A percentile compares a stretch with the other conserved stretches of the same genome.
These are phyloP conservation scores for Alethe castanea DNA, from an alignment of 2,113 vertebrate genomes.

Conservation along the genomic window DNA sequence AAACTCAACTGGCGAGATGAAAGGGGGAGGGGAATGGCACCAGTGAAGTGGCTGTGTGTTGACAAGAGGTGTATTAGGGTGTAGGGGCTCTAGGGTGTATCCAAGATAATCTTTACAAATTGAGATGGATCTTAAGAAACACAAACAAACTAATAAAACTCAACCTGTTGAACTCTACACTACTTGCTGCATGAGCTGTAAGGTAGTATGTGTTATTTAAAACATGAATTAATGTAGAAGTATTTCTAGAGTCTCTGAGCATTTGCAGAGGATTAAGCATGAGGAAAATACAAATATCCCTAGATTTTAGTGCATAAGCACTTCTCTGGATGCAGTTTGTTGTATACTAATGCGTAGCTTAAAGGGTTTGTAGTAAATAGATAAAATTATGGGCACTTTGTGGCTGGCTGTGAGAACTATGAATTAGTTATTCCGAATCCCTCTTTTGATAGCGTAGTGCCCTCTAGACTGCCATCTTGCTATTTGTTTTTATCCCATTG, in stretches of 20 bases:
- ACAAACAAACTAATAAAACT: neutral
- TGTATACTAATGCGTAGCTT: neutral
- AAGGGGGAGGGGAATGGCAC: neutral
- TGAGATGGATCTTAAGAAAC: neutral
- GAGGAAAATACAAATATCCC: neutral
- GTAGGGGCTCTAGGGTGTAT: neutral
- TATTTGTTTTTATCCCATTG: neutral
- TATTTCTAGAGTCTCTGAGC: neutral
- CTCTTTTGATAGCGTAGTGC: neutral
- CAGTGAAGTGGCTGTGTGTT: accelerated
- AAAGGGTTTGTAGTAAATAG: neutral
- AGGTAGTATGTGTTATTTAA: neutral
- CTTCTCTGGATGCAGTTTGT: neutral
- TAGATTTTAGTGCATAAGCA: neutral
- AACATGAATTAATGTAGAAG: neutral
- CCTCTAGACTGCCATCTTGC: neutral
- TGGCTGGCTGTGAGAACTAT: neutral
- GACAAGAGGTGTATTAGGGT: no score
- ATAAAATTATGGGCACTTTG: neutral
- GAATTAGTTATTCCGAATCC: neutral
- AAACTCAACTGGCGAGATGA: neutral
- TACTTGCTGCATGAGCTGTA: neutral
- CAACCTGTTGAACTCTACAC: neutral
- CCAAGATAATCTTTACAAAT: neutral
- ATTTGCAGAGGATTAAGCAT: neutral